Percentiles rank a stretch among this genome's conserved stretches.
Conservation (phyloP, 2,888 invertebrate genomes). For the Euzetes globulus region DNA sequence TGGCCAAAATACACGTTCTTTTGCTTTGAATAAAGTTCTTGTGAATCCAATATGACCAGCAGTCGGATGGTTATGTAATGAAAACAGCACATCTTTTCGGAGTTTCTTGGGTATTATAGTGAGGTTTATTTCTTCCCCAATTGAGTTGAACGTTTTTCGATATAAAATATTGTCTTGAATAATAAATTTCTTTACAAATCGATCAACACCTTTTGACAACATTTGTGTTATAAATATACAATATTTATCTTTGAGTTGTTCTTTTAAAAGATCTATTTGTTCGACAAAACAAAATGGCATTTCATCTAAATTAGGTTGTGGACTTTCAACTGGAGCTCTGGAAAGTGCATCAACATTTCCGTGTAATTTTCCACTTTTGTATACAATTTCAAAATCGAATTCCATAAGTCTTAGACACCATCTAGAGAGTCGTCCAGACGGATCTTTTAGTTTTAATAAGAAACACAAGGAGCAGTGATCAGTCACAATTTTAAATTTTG, state of each 20-base stretch:
- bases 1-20: conserved; percentile 1
- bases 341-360: neutral
- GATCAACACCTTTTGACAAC: neutral
- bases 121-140: neutral
- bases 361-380: neutral
- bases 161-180: too few species aligned
- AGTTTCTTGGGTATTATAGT: neutral
- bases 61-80: neutral
- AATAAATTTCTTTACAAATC: neutral
- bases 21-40: neutral
- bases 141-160: neutral
- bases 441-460: conserved; percentile 42
- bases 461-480: conserved; percentile 52
- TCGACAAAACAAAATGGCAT: too few species aligned
- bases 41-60: neutral
- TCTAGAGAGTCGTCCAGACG: neutral
- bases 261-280: too few species aligned
- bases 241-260: too few species aligned
- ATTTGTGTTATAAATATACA: too few species aligned
- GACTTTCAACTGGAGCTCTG: neutral
- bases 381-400: neutral
- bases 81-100: neutral
- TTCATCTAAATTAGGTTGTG: too few species aligned
- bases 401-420: neutral
- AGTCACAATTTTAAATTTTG: conserved; percentile 45